phyloP scores from a whole-genome alignment of 2,797 vertebrate genomes.

The Buceros bicornis region DNA sequence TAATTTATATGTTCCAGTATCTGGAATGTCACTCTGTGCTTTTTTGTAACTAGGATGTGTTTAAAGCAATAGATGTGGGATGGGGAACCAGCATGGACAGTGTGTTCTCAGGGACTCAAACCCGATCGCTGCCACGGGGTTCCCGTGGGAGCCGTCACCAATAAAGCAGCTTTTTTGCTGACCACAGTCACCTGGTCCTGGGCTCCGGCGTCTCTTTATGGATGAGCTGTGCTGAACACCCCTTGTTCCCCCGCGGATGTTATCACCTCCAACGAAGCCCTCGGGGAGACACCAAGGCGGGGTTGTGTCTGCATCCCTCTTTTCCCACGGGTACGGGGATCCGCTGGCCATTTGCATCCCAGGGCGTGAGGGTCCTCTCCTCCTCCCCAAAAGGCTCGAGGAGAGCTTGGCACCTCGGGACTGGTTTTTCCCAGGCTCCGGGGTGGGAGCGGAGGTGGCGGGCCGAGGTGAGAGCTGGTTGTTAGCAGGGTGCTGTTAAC shows the following conservation, averaged over 20 bases:
- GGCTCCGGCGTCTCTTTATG: conserved; percentile 41
- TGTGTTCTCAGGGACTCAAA: conserved; percentile 92
- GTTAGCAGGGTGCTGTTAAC: conserved; percentile 61
- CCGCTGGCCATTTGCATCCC: not conserved
- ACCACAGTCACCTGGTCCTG: conserved; percentile 66
- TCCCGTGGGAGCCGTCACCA: conserved; percentile 83
- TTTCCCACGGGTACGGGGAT: conserved; percentile 63
- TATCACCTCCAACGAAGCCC: not conserved
- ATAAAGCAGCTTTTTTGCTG: conserved; percentile 92
- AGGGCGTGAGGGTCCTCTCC: not conserved
- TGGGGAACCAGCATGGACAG: conserved; percentile 78
- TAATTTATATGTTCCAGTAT: conserved; percentile 91
- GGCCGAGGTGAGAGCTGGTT: conserved; percentile 54
- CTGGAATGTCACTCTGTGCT: conserved; percentile 83
- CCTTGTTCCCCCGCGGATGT: not conserved
- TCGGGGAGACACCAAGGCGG: not conserved
- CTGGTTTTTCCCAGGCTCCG: conserved; percentile 60
- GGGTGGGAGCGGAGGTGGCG: not conserved
- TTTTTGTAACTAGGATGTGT: conserved; percentile 47
- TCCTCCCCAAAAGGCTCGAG: not conserved
- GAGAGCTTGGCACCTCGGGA: not conserved
- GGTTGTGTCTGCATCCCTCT: not conserved
- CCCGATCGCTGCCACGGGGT: conserved; percentile 85
- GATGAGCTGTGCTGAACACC: not conserved
- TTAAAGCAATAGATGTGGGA: conserved; percentile 57